Conservation (phyloP, 2,888 invertebrate species). For the Drosophila neoperkinsi region DNA sequence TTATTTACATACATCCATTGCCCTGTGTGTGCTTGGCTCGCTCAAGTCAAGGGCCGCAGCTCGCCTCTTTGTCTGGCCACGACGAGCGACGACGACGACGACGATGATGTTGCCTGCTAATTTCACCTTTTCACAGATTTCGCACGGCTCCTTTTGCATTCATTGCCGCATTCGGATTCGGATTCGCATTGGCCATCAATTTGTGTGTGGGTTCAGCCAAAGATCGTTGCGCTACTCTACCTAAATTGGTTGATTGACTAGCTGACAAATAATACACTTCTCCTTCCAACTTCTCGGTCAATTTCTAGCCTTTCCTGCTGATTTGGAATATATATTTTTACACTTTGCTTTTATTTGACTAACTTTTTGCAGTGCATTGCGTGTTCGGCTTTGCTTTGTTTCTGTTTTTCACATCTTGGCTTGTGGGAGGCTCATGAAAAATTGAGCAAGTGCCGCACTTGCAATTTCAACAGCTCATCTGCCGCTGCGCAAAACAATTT, state of each 20-base stretch:
- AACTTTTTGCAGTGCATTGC: conserved; percentile 26
- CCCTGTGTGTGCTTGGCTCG: conserved; percentile 28
- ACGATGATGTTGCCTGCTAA: conserved; percentile 63
- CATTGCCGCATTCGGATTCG: conserved; percentile 1
- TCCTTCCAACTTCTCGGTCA: not conserved
- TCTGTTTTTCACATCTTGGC: conserved; percentile 17
- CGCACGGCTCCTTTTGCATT: conserved; percentile 42
- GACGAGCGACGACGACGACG: conserved; percentile 25
- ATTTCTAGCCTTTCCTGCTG: not conserved
- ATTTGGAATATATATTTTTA: not conserved
- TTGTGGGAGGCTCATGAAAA: conserved; percentile 79
- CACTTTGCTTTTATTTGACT: not conserved
- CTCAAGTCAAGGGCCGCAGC: conserved; percentile 72
- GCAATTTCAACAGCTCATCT: conserved; percentile 78
- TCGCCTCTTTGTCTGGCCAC: conserved; percentile 77
- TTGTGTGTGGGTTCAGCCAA: conserved; percentile 44
- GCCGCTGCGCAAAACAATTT: conserved; percentile 75
- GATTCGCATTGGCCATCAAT: conserved; percentile 31
- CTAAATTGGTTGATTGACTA: not conserved
- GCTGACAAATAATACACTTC: not conserved
- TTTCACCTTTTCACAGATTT: conserved; percentile 77
- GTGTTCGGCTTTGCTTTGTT: conserved; percentile 10
- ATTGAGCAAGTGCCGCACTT: conserved; percentile 79
- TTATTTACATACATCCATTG: conserved; percentile 69
- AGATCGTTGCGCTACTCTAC: conserved; percentile 24